A percentile compares a stretch with the other conserved stretches of the same genome.
Conservation (phyloP, 2,797 vertebrate species). For the Rhinatrema bivittatum region DNA sequence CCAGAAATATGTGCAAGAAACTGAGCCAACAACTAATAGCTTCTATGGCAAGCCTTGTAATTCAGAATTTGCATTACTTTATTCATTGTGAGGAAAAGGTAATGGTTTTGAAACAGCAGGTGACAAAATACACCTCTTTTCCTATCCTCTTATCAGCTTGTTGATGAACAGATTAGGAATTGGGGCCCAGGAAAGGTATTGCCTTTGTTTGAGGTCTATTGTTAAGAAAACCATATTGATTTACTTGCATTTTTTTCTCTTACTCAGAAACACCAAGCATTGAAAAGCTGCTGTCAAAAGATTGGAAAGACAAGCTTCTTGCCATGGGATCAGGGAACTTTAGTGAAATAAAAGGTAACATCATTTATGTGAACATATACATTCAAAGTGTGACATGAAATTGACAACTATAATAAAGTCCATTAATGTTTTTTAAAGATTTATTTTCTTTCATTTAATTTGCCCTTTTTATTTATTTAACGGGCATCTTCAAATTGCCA, state of each 20-base stretch:
- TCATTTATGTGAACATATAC: conserved; percentile 17
- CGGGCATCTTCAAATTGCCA: too few species aligned
- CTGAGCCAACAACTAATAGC: conserved; percentile 81
- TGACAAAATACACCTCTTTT: conserved; percentile 72
- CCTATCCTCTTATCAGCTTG: conserved; percentile 66
- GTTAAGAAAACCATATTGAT: conserved; percentile 76
- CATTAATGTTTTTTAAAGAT: too few species aligned
- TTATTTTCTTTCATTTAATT: too few species aligned
- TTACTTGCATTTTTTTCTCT: conserved; percentile 52
- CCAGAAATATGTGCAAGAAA: conserved; percentile 57
- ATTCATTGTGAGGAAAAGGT: conserved; percentile 88
- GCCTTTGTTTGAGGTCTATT: conserved; percentile 88
- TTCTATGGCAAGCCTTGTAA: conserved; percentile 85
- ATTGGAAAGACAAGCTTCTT: conserved; percentile 99
- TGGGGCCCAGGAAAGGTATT: conserved; percentile 52
- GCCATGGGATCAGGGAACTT: conserved; percentile 98
- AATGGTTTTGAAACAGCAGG: conserved; percentile 97
- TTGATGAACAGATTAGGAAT: conserved; percentile 89
- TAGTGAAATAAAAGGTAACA: conserved; percentile 95
- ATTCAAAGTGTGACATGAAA: conserved; percentile 19
- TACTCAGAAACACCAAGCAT: conserved; percentile 91
- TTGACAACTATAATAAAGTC: too few species aligned
- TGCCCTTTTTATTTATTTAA: too few species aligned
- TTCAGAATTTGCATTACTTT: too few species aligned
- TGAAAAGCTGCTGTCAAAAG: conserved; percentile 97